Evolutionary conservation across 2,797 vertebrate genomes (phyloP).

Genomic region (Intellagama lesueurii): DNA sequence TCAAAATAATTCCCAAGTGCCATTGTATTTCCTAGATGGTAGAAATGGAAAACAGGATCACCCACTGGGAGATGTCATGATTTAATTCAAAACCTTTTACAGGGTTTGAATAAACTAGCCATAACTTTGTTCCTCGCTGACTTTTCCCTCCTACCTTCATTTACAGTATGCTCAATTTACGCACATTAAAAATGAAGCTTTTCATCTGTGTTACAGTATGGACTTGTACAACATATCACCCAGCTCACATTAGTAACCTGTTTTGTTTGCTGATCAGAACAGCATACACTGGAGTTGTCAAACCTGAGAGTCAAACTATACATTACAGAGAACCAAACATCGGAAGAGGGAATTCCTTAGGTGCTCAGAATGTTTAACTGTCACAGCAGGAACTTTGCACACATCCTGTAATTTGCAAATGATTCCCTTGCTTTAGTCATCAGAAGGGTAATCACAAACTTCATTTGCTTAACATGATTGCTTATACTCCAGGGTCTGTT

Average conservation of each 20-base stretch:
- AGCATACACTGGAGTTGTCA: background rate
- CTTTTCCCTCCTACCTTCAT: background rate
- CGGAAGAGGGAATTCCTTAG: too few species aligned
- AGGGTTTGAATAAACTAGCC: slow-evolving; percentile 17
- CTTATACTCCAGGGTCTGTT: too few species aligned
- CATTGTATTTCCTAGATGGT: slow-evolving; percentile 11
- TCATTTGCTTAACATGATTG: too few species aligned
- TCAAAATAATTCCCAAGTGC: slow-evolving; percentile 16
- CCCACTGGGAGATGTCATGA: background rate
- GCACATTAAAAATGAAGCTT: background rate
- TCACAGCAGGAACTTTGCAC: too few species aligned
- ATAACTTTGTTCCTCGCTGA: slow-evolving; percentile 1
- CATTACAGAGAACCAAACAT: too few species aligned
- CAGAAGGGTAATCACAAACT: too few species aligned
- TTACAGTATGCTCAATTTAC: slow-evolving; percentile 6
- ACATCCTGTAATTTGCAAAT: too few species aligned
- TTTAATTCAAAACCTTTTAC: slow-evolving; percentile 39
- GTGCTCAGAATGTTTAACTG: too few species aligned
- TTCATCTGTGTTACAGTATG: background rate
- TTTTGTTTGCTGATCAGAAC: background rate
- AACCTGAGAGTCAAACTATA: background rate
- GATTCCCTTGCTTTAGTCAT: too few species aligned
- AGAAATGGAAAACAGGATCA: slow-evolving; percentile 31
- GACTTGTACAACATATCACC: background rate
- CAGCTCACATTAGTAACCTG: background rate